Evolutionary conservation across 2,113 vertebrate genomes (phyloP), one percentile per base, ranked within the genome.

Genomic region (Eptesicus fuscus): DNA sequence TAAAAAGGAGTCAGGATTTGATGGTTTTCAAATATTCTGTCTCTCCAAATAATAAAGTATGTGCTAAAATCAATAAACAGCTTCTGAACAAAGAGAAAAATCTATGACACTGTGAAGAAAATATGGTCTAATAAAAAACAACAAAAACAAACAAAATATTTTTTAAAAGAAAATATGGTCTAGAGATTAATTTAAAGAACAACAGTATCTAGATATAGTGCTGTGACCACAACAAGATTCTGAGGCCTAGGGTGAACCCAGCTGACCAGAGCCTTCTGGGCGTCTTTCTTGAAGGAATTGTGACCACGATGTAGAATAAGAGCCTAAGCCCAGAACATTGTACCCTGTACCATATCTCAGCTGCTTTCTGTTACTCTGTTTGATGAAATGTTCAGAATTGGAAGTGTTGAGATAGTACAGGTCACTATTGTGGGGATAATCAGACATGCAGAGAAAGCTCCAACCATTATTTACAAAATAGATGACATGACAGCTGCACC

Each of bases 341-440:
- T 99, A 80, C 99, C 99, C 28, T 99, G 99, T 96, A 99, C 99
- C 11, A 99, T 99, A 94, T 99, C 99, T 23, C 99, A 99, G 98
- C 96, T 99, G 88, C 98, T 99, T 96, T 99, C 99, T 6, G 99
- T 99, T 1, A 97, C 98, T 28, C 99, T 99, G 90, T 95, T 97
- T 0, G 99, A 99, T 51, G 99, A 99, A 94, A 88, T 98, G 4
- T 99, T 99, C 98, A 99, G 95, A 63, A 98, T 99, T 85, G 98
- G 98, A 53, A 99, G 99, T 6, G 99, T 99, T 92, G 99, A 99
- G 91, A 98, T 99, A 91, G 97, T 99, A 17, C 99, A 99, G 99
- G 98, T 99, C 42, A 99, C 99, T 51, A 88, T 99, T 0, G 98
- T 99, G 94, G 99, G 99, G 0, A 92, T 99, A 65, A 98, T 99